phyloP scores from a whole-genome alignment of 2,797 vertebrate genomes.

The Anguilla obscura region DNA sequence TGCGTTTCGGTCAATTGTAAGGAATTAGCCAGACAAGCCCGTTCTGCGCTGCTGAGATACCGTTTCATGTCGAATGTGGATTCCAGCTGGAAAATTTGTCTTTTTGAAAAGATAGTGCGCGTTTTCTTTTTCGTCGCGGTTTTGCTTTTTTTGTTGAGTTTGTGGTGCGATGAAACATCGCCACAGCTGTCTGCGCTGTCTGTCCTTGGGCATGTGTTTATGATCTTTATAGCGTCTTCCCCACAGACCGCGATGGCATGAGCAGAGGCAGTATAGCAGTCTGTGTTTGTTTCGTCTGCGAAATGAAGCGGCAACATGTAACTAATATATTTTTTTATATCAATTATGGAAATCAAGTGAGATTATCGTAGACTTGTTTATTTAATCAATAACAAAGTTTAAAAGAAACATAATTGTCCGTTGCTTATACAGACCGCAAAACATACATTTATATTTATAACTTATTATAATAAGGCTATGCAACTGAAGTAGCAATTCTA shows the following conservation, averaged over 20 bases:
- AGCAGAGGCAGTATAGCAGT: slow-evolving; percentile 45
- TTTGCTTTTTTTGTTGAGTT: slow-evolving; percentile 69
- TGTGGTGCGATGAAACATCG: slow-evolving; percentile 47
- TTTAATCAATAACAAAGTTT: background rate
- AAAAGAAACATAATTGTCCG: background rate
- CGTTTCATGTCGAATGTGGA: slow-evolving; percentile 83
- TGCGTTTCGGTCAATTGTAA: slow-evolving; percentile 82
- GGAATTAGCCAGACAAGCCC: slow-evolving; percentile 82
- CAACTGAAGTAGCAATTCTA: background rate
- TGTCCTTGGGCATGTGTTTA: slow-evolving; percentile 51
- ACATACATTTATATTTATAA: background rate
- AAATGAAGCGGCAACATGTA: slow-evolving; percentile 26
- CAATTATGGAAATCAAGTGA: background rate
- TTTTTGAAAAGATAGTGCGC: slow-evolving; percentile 86
- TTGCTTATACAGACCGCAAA: background rate
- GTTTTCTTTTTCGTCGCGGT: slow-evolving; percentile 78
- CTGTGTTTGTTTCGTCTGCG: slow-evolving; percentile 57
- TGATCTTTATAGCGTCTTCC: slow-evolving; percentile 49
- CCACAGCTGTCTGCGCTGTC: slow-evolving; percentile 73
- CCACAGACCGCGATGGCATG: slow-evolving; percentile 45
- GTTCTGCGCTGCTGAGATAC: slow-evolving; percentile 85
- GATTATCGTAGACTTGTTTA: background rate
- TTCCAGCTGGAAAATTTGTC: slow-evolving; percentile 83
- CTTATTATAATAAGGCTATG: background rate
- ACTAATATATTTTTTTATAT: background rate